These are phyloP conservation scores for Eupithecia tripunctaria DNA, from an alignment of 2,888 invertebrate genomes.

Conservation along the genomic window DNA sequence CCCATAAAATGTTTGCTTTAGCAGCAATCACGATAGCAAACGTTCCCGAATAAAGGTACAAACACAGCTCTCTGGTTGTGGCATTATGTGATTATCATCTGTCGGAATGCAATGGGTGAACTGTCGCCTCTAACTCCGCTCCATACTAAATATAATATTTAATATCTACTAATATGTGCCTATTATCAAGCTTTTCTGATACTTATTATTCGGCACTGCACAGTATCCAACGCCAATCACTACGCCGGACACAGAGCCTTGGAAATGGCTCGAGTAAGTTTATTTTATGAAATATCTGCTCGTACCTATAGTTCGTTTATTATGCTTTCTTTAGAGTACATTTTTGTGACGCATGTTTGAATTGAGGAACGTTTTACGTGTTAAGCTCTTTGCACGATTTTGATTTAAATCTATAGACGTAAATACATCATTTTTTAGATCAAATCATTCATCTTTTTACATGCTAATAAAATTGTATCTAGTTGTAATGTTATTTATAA, in stretches of 20 bases:
- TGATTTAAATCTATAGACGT: neutral
- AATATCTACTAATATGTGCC: neutral
- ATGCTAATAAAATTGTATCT: neutral
- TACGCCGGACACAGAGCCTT: constrained; percentile 94
- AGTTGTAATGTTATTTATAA: neutral
- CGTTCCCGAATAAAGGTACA: neutral
- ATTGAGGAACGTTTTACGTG: neutral
- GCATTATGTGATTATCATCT: neutral
- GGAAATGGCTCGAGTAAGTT: constrained; percentile 96
- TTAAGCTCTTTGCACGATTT: neutral
- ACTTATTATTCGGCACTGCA: constrained; percentile 70
- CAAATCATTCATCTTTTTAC: neutral
- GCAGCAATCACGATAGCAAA: neutral
- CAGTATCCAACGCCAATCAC: constrained; percentile 95
- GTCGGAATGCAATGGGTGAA: neutral
- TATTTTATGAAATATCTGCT: constrained; percentile 30
- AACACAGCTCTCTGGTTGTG: neutral
- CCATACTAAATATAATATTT: neutral
- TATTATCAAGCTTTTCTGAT: constrained; percentile 50
- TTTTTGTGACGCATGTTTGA: neutral
- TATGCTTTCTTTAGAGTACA: neutral
- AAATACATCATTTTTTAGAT: neutral
- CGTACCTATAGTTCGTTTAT: constrained; percentile 34
- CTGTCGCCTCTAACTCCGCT: neutral
- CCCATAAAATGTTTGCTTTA: neutral